A percentile compares a stretch with the other conserved stretches of the same genome.
Evolutionary conservation across 2,888 invertebrate genomes (phyloP).

Genomic region (Cheilosia impressa): DNA sequence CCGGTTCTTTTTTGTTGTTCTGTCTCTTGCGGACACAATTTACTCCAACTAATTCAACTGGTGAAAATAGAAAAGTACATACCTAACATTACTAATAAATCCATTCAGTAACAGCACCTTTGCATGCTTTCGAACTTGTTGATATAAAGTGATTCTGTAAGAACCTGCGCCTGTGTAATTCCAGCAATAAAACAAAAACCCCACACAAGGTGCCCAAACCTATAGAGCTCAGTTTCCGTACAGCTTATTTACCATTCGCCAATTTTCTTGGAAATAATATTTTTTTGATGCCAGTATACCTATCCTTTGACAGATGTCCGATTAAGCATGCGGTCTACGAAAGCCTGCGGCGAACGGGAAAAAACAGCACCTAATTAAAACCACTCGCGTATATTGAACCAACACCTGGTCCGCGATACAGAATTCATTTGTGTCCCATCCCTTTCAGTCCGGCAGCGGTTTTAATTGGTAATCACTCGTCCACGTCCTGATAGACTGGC

Average conservation of each 20-base stretch:
- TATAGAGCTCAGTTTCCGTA: too few relatives aligned
- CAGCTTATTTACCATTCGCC: not conserved
- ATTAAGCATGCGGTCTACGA: not conserved
- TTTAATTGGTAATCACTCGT: slow-evolving; percentile 4
- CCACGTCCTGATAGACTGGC: not conserved
- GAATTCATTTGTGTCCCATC: not conserved
- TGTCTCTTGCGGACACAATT: too few relatives aligned
- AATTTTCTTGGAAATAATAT: not conserved
- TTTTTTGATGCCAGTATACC: not conserved
- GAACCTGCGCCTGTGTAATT: too few relatives aligned
- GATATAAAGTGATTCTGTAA: too few relatives aligned
- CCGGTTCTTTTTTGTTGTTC: too few relatives aligned
- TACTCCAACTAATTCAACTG: too few relatives aligned
- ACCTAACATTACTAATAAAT: too few relatives aligned
- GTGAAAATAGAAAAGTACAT: too few relatives aligned
- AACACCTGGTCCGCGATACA: not conserved
- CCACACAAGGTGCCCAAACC: too few relatives aligned
- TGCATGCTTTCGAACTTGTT: too few relatives aligned
- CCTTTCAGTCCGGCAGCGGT: not conserved
- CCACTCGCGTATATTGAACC: slow-evolving; percentile 8
- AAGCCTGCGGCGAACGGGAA: not conserved
- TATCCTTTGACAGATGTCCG: slow-evolving; percentile 3
- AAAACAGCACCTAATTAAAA: not conserved
- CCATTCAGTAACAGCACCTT: too few relatives aligned
- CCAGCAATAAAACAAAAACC: too few relatives aligned